phyloP scores from a whole-genome alignment of 2,888 invertebrate species.

The Platypus cylindrus region DNA sequence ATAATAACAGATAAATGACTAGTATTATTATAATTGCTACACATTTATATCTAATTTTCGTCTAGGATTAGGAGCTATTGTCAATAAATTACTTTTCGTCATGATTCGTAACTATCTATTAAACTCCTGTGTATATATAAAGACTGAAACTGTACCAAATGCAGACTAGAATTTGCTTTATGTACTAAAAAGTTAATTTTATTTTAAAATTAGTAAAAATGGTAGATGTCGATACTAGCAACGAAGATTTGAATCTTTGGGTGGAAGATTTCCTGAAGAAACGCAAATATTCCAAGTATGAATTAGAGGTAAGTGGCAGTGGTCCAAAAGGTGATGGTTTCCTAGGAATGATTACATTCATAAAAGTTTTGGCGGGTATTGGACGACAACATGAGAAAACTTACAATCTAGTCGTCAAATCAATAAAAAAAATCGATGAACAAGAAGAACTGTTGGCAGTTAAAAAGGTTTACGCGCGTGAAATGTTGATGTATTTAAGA shows the following conservation, averaged over 20 bases:
- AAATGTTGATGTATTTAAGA: constrained; percentile 17
- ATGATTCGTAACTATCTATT: too few relatives aligned
- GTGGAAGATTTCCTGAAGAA: constrained; percentile 10
- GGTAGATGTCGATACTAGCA: too few relatives aligned
- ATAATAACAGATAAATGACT: too few relatives aligned
- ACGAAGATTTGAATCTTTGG: constrained; percentile 10
- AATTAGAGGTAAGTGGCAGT: constrained; percentile 14
- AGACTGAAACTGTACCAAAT: too few relatives aligned
- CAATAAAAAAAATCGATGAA: constrained; percentile 10
- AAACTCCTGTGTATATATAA: too few relatives aligned
- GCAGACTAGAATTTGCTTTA: too few relatives aligned
- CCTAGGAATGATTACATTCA: constrained; percentile 18
- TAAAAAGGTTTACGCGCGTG: constrained; percentile 16
- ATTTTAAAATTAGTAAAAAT: too few relatives aligned
- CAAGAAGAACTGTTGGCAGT: constrained; percentile 13
- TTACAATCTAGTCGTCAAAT: constrained; percentile 11
- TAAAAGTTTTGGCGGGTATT: constrained; percentile 14
- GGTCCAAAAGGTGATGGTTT: constrained; percentile 20
- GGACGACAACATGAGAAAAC: constrained; percentile 12
- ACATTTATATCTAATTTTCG: too few relatives aligned
- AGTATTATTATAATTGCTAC: too few relatives aligned
- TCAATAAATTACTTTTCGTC: too few relatives aligned
- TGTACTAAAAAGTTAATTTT: too few relatives aligned
- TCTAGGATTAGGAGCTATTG: too few relatives aligned
- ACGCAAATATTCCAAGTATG: constrained; percentile 10